These are phyloP conservation scores for Mormyrus proboscirostris DNA, from an alignment of 2,797 vertebrate species.

Conservation along the genomic window DNA sequence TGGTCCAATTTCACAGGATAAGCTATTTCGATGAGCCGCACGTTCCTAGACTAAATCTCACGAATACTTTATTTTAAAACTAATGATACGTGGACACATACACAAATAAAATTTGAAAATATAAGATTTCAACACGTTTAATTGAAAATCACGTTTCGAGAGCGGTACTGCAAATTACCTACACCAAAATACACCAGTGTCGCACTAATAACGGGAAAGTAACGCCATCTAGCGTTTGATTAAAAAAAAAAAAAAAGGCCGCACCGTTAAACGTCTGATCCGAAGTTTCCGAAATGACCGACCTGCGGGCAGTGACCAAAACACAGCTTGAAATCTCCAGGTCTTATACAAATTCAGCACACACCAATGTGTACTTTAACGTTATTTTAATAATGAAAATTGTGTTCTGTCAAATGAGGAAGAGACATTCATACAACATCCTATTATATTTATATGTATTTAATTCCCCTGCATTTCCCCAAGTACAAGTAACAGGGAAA, in stretches of 20 bases:
- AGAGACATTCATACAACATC: slow-evolving; percentile 64
- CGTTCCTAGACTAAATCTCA: neutral
- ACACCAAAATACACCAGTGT: neutral
- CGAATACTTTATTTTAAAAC: neutral
- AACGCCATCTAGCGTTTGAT: neutral
- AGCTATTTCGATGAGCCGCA: neutral
- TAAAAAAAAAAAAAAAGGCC: no score
- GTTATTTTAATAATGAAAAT: slow-evolving; percentile 10
- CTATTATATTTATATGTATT: slow-evolving; percentile 53
- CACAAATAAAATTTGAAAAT: neutral
- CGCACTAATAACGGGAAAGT: neutral
- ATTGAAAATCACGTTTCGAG: neutral
- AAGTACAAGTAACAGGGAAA: slow-evolving; percentile 88
- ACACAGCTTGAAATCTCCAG: neutral
- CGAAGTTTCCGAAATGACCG: neutral
- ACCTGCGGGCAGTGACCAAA: neutral
- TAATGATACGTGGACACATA: neutral
- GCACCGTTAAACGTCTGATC: neutral
- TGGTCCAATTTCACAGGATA: neutral
- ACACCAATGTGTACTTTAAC: slow-evolving; percentile 1
- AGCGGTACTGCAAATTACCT: neutral
- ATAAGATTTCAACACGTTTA: neutral
- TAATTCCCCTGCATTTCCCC: slow-evolving; percentile 85
- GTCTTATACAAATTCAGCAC: neutral
- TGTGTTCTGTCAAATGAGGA: slow-evolving; percentile 9